Percentiles rank a stretch among this genome's conserved stretches.
Evolutionary conservation across 2,113 vertebrate genomes (phyloP).

Genomic region (Callithrix jacchus): DNA sequence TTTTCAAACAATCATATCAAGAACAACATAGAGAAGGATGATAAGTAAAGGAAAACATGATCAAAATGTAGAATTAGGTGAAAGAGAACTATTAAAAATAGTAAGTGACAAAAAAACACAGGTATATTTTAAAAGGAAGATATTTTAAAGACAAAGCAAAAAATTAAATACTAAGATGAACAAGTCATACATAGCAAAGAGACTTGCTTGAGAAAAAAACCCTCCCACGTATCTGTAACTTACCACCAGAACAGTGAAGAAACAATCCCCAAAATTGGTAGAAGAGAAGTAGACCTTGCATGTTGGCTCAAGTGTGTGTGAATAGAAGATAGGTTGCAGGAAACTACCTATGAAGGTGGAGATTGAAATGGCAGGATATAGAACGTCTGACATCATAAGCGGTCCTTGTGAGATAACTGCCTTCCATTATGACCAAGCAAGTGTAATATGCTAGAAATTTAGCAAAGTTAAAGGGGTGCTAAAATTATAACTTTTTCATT

Average conservation of each 20-base stretch:
- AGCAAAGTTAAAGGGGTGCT: background rate
- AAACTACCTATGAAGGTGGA: background rate
- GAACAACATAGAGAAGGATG: background rate
- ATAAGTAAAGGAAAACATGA: background rate
- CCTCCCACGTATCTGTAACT: background rate
- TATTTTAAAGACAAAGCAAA: background rate
- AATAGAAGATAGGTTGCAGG: background rate
- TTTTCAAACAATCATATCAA: background rate
- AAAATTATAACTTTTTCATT: background rate
- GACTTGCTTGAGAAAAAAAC: background rate
- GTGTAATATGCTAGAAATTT: background rate
- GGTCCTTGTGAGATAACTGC: background rate
- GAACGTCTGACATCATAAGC: slow-evolving; percentile 50
- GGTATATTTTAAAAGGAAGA: background rate
- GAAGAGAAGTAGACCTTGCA: background rate
- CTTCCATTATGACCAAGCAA: background rate
- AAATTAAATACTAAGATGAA: background rate
- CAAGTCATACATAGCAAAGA: background rate
- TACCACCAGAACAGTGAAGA: slow-evolving; percentile 11
- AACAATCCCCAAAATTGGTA: background rate
- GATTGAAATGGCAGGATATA: background rate
- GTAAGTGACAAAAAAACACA: background rate
- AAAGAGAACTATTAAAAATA: background rate
- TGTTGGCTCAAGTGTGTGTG: background rate
- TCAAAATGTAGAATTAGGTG: background rate